A percentile compares a stretch with the other conserved stretches of the same genome.
Conservation (phyloP, 2,888 invertebrate species). For the Cloeon dipterum region DNA sequence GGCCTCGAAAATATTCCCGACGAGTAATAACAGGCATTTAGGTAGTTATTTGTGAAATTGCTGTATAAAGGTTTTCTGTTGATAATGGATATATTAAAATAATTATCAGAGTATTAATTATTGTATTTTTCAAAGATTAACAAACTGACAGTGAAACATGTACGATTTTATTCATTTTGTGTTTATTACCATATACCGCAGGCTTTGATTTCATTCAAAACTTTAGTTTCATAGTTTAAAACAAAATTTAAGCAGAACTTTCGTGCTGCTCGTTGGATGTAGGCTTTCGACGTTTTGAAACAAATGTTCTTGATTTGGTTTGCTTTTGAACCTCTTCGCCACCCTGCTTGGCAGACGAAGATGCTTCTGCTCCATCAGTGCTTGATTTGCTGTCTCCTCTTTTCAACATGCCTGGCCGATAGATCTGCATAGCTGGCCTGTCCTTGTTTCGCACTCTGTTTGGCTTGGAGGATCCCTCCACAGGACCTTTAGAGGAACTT, state of each 20-base stretch:
- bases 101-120: too few relatives aligned
- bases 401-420: constrained; percentile 55
- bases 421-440: constrained; percentile 72
- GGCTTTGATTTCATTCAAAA: too few relatives aligned
- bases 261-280: constrained; percentile 2
- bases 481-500: neutral
- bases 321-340: too few relatives aligned
- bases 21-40: constrained; percentile 12
- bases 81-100: too few relatives aligned
- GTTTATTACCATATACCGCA: too few relatives aligned
- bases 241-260: neutral
- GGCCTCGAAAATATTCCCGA: constrained; percentile 34
- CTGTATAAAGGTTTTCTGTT: too few relatives aligned
- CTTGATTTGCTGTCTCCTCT: neutral
- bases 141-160: too few relatives aligned
- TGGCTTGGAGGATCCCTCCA: neutral
- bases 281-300: too few relatives aligned
- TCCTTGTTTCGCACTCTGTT: constrained; percentile 22
- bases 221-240: too few relatives aligned
- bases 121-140: too few relatives aligned
- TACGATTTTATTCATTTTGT: too few relatives aligned
- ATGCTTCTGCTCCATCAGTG: neutral
- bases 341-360: neutral
- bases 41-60: too few relatives aligned
- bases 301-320: neutral